Evolutionary conservation across 1,140 invertebrate genomes (phyloP), one percentile per base, ranked within the genome.

Genomic region (Diploscapter pachys): DNA sequence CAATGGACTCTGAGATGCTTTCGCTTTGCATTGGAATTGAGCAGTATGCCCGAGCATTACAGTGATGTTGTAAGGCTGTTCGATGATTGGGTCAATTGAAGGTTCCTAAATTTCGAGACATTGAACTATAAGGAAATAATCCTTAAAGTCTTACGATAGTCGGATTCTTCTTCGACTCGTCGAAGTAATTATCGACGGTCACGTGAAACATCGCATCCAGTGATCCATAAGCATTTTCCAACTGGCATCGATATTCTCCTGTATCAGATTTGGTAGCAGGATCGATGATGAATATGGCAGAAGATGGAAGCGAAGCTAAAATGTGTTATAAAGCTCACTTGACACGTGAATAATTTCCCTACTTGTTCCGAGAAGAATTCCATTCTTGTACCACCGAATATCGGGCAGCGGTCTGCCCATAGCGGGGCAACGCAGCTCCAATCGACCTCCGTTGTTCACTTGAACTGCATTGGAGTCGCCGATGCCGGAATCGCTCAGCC

Each of bases 21-120:
- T 78, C 8, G 71, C 77, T 68, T 78, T 78, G 70, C 77, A 78
- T 49, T 72, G 70, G 77, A 78, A 78, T 52, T 78, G 77, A 55
- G 77, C 73, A 55, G 77, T 78, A 13, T 72, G 77, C 11, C 77
- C 77, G 56, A 71, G 64, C 54, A 72, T 57, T 0, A 78, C 73
- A 59, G 70, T 66, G 8, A 75, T 76, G 57, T 78, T 78, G 61
- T 76, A 78, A 31, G 77, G 77, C 31, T 72, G 62, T 55, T 78
- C 77, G 55, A 78, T 78, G 0, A 72, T 61, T 3, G 77, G 77
- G 4, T 71, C 74, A 31, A 56, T 53, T 0, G 53, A 65, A 52
- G 54, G 3, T 62, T 63, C 55, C 55, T 55, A 71, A 48, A 52
- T 31, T 31, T 71, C 31, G 8, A 50, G 63, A 4, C 11, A 9